Percentiles rank a stretch among this genome's conserved stretches.
Evolutionary conservation across 2,113 vertebrate genomes (phyloP).

Genomic region (Corythoichthys intestinalis): DNA sequence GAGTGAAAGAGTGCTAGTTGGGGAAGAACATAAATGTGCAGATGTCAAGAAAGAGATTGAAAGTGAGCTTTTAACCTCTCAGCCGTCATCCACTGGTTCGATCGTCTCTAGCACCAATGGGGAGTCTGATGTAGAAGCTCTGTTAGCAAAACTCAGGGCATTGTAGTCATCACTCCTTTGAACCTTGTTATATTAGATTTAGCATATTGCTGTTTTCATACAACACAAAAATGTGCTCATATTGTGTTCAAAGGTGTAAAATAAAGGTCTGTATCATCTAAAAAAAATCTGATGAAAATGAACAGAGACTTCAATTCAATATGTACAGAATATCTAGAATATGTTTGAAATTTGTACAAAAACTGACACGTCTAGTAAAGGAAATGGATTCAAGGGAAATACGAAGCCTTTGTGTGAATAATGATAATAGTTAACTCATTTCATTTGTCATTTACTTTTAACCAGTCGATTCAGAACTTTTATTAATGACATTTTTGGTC

Average conservation of each 20-base stretch:
- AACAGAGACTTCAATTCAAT: background rate
- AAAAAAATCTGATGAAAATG: background rate
- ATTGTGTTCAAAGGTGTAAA: slow-evolving; percentile 6
- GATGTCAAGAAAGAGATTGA: slow-evolving; percentile 32
- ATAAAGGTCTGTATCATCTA: background rate
- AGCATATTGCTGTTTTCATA: background rate
- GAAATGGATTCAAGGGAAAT: slow-evolving; percentile 3
- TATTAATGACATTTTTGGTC: background rate
- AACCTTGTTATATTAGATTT: background rate
- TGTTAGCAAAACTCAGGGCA: slow-evolving; percentile 87
- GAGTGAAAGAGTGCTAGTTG: slow-evolving; percentile 39
- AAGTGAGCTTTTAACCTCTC: slow-evolving; percentile 12
- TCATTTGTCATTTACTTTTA: background rate
- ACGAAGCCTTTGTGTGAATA: background rate
- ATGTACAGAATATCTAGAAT: background rate
- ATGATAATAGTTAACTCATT: too few relatives aligned
- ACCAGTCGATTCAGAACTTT: background rate
- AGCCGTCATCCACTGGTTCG: slow-evolving; percentile 18
- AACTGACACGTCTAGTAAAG: background rate
- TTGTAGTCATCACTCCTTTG: slow-evolving; percentile 66
- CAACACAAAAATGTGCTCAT: background rate
- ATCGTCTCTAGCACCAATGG: slow-evolving; percentile 31
- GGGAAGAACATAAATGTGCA: slow-evolving; percentile 50
- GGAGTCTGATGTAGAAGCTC: slow-evolving; percentile 84
- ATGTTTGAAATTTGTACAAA: background rate